phyloP scores from a whole-genome alignment of 2,888 invertebrate species.

The Cosmopolites sordidus region DNA sequence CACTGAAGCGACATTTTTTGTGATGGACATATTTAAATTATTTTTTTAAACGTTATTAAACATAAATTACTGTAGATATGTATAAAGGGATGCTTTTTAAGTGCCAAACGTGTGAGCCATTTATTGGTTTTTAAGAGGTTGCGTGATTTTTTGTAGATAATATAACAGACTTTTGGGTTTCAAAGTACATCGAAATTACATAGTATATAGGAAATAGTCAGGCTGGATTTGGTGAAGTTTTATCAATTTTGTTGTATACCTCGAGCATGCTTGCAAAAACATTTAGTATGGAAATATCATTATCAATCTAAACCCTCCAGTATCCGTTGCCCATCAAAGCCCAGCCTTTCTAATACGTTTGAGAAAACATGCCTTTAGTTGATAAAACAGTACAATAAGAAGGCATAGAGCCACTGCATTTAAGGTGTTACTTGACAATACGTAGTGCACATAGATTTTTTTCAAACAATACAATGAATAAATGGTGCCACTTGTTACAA shows the following conservation, averaged over 20 bases:
- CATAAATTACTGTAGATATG: conserved; percentile 17
- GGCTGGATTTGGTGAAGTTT: conserved; percentile 2
- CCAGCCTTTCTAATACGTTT: neutral
- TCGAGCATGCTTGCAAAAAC: no score
- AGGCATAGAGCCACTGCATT: conserved; percentile 41
- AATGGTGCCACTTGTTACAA: conserved; percentile 49
- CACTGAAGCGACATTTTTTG: no score
- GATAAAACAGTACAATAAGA: conserved; percentile 46
- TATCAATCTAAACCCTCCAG: no score
- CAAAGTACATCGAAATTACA: conserved; percentile 24
- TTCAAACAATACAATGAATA: conserved; percentile 49
- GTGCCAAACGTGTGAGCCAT: conserved; percentile 21
- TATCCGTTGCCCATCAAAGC: conserved; percentile 1
- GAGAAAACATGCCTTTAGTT: conserved; percentile 42
- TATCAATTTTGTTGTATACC: no score
- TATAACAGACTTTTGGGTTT: conserved; percentile 15
- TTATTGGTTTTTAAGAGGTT: conserved; percentile 6
- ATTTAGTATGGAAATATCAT: no score
- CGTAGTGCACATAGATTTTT: conserved; percentile 45
- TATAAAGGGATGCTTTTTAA: conserved; percentile 13
- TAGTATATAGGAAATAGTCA: conserved; percentile 1
- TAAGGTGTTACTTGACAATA: conserved; percentile 50
- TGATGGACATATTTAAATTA: conserved; percentile 11
- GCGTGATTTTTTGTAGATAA: conserved; percentile 14
- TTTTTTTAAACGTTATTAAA: conserved; percentile 3